A percentile compares a stretch with the other conserved stretches of the same genome.
Conservation (phyloP, 1,140 invertebrate genomes). For the Drosophila sulfurigaster region DNA sequence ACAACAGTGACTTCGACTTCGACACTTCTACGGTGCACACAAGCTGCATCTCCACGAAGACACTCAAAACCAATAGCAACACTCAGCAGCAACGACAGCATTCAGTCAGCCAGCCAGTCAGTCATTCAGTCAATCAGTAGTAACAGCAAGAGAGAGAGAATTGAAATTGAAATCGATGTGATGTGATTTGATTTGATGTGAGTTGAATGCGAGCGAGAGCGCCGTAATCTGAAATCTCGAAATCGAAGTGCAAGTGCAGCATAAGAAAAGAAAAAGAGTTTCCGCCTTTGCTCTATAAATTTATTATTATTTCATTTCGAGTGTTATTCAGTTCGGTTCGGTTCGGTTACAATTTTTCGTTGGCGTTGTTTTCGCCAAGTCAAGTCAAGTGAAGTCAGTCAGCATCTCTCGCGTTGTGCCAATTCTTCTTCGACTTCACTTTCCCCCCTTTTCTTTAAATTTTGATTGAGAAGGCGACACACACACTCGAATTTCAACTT, state of each 20-base stretch:
- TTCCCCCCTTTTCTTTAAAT: background rate
- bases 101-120: no score
- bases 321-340: background rate
- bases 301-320: background rate
- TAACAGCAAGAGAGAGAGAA: background rate
- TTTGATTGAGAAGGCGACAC: constrained; percentile 5
- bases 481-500: constrained; percentile 18
- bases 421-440: constrained; percentile 8
- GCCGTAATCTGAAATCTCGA: constrained; percentile 1
- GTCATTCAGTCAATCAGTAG: background rate
- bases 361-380: background rate
- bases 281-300: background rate
- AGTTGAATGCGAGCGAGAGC: background rate
- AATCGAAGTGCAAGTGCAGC: constrained; percentile 3
- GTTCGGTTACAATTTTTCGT: background rate
- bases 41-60: constrained; percentile 32
- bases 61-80: constrained; percentile 23
- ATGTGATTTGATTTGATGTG: no score
- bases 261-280: background rate
- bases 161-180: constrained; percentile 1
- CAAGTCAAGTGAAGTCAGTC: background rate
- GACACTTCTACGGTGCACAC: constrained; percentile 1
- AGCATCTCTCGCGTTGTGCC: constrained; percentile 12
- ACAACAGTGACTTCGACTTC: constrained; percentile 1
- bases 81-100: constrained; percentile 6